Percentiles rank a stretch among this genome's conserved stretches.
phyloP scores from a whole-genome alignment of 1,140 invertebrate genomes.

The Heliconius congener region DNA sequence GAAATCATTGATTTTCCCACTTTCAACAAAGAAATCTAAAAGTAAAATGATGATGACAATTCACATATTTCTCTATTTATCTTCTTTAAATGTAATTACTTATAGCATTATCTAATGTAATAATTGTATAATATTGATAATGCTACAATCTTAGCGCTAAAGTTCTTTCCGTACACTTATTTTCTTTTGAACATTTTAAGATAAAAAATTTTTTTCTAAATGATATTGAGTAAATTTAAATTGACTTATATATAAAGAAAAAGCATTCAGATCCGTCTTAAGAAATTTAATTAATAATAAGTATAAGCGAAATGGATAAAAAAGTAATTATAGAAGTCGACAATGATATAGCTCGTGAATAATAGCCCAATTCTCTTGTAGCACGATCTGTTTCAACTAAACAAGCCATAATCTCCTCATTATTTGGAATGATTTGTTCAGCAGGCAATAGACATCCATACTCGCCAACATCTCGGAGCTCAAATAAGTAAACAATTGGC shows the following conservation, averaged over 20 bases:
- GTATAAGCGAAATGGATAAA: too few relatives aligned
- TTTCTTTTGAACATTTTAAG: too few relatives aligned
- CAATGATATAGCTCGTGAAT: slow-evolving; percentile 22
- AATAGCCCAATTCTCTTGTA: slow-evolving; percentile 65
- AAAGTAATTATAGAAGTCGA: too few relatives aligned
- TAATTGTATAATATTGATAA: neutral
- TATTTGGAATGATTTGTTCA: slow-evolving; percentile 87
- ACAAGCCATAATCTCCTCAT: slow-evolving; percentile 86
- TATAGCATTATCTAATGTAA: neutral
- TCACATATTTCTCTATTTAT: neutral
- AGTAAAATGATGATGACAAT: slow-evolving; percentile 7
- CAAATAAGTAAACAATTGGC: slow-evolving; percentile 86
- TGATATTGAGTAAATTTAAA: too few relatives aligned
- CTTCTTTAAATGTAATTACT: neutral
- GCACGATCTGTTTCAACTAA: slow-evolving; percentile 83
- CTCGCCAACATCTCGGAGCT: slow-evolving; percentile 83
- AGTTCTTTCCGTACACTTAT: too few relatives aligned
- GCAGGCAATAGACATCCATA: slow-evolving; percentile 90
- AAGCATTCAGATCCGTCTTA: too few relatives aligned
- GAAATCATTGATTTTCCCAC: neutral
- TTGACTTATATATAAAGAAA: too few relatives aligned
- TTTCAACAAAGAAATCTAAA: neutral
- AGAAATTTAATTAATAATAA: too few relatives aligned
- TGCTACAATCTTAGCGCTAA: neutral
- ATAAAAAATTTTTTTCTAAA: too few relatives aligned